Evolutionary conservation across 2,797 vertebrate species (phyloP).

Genomic region (Enteromius viviparus): DNA sequence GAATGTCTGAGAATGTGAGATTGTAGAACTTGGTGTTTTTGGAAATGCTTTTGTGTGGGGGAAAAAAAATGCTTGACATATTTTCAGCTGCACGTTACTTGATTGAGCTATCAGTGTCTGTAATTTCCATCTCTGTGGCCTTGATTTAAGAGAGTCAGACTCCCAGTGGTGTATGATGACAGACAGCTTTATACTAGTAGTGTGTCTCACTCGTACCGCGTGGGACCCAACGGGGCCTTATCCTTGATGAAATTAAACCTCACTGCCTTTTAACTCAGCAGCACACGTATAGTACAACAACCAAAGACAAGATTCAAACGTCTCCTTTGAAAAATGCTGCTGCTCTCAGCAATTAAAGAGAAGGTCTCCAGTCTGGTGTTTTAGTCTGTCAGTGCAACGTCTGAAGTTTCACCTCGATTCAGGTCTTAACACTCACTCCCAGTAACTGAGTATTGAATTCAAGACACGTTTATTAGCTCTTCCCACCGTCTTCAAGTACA

Average conservation of each 20-base stretch:
- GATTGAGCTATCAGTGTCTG: conserved; percentile 21
- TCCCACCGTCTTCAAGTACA: background rate
- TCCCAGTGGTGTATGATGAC: conserved; percentile 29
- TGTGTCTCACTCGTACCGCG: conserved; percentile 1
- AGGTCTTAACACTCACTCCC: background rate
- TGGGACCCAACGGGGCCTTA: background rate
- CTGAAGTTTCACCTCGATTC: conserved; percentile 18
- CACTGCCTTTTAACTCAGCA: conserved; percentile 9
- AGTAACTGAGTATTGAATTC: background rate
- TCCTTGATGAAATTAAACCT: conserved; percentile 26
- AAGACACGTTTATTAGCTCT: background rate
- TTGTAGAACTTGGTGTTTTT: background rate
- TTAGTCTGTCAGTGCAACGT: conserved; percentile 39
- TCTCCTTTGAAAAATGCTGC: conserved; percentile 27
- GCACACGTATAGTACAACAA: background rate
- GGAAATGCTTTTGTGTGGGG: background rate
- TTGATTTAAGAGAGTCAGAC: conserved; percentile 12
- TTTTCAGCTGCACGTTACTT: background rate
- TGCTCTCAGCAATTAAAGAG: conserved; percentile 28
- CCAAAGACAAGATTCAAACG: background rate
- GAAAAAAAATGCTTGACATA: background rate
- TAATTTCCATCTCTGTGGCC: conserved; percentile 23
- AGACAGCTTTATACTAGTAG: conserved; percentile 22
- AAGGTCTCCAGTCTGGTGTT: conserved; percentile 25
- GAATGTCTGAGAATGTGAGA: background rate